Conservation (phyloP, 2,113 vertebrate species). For the Indri indri region DNA sequence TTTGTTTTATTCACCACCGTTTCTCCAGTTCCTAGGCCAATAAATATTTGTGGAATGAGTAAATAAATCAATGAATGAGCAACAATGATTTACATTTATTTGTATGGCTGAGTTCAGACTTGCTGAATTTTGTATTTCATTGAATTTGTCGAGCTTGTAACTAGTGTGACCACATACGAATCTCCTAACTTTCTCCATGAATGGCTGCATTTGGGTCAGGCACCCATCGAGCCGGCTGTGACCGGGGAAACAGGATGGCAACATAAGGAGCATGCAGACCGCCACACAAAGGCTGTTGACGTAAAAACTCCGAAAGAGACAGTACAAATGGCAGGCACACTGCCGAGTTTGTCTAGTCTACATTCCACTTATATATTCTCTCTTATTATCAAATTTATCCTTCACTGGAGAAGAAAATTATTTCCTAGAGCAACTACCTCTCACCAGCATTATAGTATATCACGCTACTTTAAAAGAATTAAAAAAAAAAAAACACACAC, state of each 20-base stretch:
- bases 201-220: background rate
- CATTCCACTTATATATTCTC: background rate
- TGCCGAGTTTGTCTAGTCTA: background rate
- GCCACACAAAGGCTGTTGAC: background rate
- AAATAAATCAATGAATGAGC: constrained; percentile 27
- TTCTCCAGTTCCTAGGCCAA: background rate
- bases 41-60: background rate
- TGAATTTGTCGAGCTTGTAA: background rate
- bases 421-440: background rate
- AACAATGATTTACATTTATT: background rate
- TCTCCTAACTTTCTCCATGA: constrained; percentile 22
- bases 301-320: background rate
- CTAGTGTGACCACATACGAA: background rate
- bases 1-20: background rate
- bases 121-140: background rate
- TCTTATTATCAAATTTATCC: constrained; percentile 14
- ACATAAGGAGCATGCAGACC: background rate
- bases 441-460: background rate
- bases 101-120: background rate
- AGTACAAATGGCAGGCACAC: background rate
- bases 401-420: background rate
- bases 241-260: background rate
- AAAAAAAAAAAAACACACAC: background rate
- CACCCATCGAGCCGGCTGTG: background rate
- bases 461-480: constrained; percentile 3